Percentiles rank a stretch among this genome's conserved stretches.
Conservation (phyloP, 92 coral and sea anemone species). For the Zoanthus sociatus region DNA sequence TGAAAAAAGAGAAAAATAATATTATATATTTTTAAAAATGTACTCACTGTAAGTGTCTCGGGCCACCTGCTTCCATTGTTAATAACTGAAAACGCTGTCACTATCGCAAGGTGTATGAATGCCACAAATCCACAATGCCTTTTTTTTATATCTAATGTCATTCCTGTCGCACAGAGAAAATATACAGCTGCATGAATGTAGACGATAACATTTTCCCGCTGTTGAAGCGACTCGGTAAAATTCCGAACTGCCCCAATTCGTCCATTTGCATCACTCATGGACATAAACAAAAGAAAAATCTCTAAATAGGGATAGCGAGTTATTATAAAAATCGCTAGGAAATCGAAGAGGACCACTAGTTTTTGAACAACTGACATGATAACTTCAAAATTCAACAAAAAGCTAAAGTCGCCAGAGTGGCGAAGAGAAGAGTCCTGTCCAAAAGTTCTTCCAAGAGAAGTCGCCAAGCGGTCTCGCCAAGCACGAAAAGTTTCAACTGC, state of each 20-base stretch:
- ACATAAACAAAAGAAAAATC: conserved; percentile 78
- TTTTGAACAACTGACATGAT: conserved; percentile 80
- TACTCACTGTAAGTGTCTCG: conserved; percentile 88
- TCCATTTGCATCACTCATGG: conserved; percentile 67
- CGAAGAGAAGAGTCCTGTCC: no score
- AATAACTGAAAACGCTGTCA: conserved; percentile 67
- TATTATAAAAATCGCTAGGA: conserved; percentile 80
- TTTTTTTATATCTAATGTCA: conserved; percentile 88
- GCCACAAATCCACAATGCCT: conserved; percentile 84
- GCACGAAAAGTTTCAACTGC: background rate
- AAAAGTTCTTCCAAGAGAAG: no score
- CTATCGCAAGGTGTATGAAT: conserved; percentile 73
- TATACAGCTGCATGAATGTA: conserved; percentile 82
- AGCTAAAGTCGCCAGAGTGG: no score
- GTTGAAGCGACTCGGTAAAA: conserved; percentile 64
- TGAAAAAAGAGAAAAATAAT: background rate
- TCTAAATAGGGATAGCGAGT: conserved; percentile 95
- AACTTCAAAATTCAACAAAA: background rate
- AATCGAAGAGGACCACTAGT: conserved; percentile 74
- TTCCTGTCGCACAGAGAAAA: conserved; percentile 93
- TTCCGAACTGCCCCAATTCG: conserved; percentile 38
- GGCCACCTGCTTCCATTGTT: conserved; percentile 68
- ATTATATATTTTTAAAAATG: background rate
- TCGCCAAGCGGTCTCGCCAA: background rate
- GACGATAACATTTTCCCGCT: conserved; percentile 66